Percentiles rank a stretch among this genome's conserved stretches.
Conservation (phyloP, 2,113 vertebrate species). For the Oplegnathus fasciatus region DNA sequence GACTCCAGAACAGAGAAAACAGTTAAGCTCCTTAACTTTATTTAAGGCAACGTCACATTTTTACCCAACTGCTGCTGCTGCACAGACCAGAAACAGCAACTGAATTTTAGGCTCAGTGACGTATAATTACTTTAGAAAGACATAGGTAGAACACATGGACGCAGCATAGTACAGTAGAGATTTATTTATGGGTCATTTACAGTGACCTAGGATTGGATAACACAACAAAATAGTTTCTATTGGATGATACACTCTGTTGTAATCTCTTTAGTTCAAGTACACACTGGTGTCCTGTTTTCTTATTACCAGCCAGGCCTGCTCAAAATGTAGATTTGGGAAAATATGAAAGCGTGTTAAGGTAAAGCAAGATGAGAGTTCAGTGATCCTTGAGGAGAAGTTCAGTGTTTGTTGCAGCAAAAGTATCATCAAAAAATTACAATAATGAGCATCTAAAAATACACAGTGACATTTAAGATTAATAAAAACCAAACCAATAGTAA, state of each 20-base stretch:
- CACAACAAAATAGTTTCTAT: background rate
- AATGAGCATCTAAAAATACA: background rate
- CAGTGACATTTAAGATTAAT: background rate
- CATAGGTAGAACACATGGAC: background rate
- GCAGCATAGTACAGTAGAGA: background rate
- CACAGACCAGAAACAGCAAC: background rate
- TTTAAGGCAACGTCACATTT: background rate
- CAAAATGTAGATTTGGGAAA: background rate
- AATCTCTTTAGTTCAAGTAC: background rate
- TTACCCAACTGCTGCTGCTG: background rate
- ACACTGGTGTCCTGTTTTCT: background rate
- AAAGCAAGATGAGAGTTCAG: too few relatives aligned
- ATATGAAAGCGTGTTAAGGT: background rate
- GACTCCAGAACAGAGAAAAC: slow-evolving; percentile 10
- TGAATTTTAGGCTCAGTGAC: background rate
- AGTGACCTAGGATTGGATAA: background rate
- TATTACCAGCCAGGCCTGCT: background rate
- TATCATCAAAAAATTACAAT: background rate
- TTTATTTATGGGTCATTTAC: background rate
- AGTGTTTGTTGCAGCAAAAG: background rate
- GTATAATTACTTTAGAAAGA: background rate
- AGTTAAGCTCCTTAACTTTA: slow-evolving; percentile 33
- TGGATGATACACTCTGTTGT: slow-evolving; percentile 1
- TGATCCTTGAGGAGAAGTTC: background rate
- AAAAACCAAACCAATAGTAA: background rate